Conservation (phyloP, 2,113 vertebrate genomes). For the Stictonetta naevosa region DNA sequence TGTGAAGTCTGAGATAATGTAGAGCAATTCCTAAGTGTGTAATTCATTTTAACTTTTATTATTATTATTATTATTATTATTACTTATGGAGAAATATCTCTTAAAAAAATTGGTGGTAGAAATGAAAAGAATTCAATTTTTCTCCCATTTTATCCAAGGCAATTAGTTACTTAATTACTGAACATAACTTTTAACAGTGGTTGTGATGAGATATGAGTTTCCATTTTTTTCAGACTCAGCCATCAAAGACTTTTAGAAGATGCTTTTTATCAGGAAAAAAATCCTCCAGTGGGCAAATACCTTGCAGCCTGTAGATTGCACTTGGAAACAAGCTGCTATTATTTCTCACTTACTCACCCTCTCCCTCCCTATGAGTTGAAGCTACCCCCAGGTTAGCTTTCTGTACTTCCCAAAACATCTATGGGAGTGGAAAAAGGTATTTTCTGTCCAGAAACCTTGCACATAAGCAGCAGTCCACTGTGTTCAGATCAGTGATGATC, state of each 20-base stretch:
- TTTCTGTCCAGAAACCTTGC: neutral
- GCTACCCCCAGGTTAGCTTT: neutral
- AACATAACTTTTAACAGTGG: neutral
- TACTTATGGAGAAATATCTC: neutral
- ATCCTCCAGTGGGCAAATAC: neutral
- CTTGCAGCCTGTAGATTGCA: neutral
- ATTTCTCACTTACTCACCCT: neutral
- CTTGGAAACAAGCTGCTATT: neutral
- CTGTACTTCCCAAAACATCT: neutral
- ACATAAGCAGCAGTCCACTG: rapidly evolving
- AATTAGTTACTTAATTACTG: neutral
- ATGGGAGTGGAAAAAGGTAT: neutral
- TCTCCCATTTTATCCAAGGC: neutral
- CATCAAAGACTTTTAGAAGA: neutral
- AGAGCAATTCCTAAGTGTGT: neutral
- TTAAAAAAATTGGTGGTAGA: neutral
- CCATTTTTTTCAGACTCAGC: neutral
- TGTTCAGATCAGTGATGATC: neutral
- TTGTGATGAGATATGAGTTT: neutral
- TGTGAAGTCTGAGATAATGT: neutral
- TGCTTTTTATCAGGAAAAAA: neutral
- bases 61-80: neutral
- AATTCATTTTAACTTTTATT: neutral
- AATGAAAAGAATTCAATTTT: neutral
- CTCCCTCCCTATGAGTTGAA: neutral